Evolutionary conservation across 2,797 vertebrate genomes (phyloP), one percentile per base, ranked within the genome.

Genomic region (Aotus griseimembra): DNA sequence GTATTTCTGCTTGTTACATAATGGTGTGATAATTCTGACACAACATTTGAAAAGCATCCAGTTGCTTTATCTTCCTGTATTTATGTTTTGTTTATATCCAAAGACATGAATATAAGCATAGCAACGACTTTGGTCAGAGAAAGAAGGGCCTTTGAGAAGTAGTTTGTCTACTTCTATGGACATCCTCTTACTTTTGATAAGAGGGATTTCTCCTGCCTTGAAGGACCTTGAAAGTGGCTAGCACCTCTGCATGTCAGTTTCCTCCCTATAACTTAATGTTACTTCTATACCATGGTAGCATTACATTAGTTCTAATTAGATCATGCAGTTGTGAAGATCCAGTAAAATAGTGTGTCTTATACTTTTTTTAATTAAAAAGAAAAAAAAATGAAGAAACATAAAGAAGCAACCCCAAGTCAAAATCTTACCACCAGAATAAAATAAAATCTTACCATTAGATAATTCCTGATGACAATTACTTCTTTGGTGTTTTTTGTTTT

Each of bases 1-100:
- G 46, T 96, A 94, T 93, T 96, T 96, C 52, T 96, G 30, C 48
- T 80, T 94, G 50, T 96, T 97, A 88, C 33, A 28, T 61, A 87
- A 79, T 26, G 33, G 13, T 50, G 17, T 70, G 55, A 19, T 81
- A 86, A 85, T 91, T 89, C 67, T 94, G 75, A 93, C 52, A 64
- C 13, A 82, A 41, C 41, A 77, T 94, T 81, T 72, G 50, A 52
- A 82, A 88, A 88, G n/a, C 83, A 61, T 57, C 33, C 83, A 72
- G 26, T 86, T 94, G 46, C 48, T 90, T 94, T 67, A 79, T 75
- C 55, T 88, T 87, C 50, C 39, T 73, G 7, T 67, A 39, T 86
- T 81, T 64, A 88, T 36, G 83, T 84, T 94, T 46, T 94, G 72
- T 93, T 84, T 94, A 50, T 91, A 50, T 93, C 36, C 72, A 36